phyloP scores from a whole-genome alignment of 2,797 vertebrate species.

The Xenops minutus region DNA sequence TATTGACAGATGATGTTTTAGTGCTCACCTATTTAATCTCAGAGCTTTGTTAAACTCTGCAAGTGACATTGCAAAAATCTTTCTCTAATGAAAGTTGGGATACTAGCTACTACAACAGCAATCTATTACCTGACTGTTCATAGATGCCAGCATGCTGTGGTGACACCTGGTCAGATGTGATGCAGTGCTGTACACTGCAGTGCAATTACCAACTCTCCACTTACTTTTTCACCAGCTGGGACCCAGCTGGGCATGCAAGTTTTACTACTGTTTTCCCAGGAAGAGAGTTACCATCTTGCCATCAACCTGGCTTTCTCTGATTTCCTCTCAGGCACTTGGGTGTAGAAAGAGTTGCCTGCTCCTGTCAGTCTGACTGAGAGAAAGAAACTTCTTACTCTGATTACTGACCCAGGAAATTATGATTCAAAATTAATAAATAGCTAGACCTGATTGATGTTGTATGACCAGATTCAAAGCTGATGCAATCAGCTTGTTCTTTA shows the following conservation, averaged over 20 bases:
- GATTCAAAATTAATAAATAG: not conserved
- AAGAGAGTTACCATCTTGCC: not conserved
- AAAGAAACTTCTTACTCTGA: not conserved
- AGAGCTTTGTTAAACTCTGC: not conserved
- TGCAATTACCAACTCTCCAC: not conserved
- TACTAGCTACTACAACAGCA: not conserved
- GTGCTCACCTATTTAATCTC: not conserved
- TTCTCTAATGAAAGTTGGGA: not conserved
- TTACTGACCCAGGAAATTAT: not conserved
- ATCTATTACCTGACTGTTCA: not conserved
- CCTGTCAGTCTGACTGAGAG: not conserved
- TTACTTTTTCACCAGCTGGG: not conserved
- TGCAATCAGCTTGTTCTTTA: not conserved
- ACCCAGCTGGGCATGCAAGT: not conserved
- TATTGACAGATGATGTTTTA: not conserved
- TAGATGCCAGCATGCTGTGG: not conserved
- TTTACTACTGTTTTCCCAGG: not conserved
- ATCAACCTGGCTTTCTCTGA: not conserved
- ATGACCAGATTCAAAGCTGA: not conserved
- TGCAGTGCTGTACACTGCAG: not conserved
- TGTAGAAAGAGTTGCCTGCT: not conserved
- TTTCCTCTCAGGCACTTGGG: not conserved
- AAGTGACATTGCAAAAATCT: not conserved
- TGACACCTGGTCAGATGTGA: not conserved
- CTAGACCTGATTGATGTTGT: not conserved